Conservation (phyloP, 2,888 invertebrate species). For the Epistrophe grossulariae region DNA sequence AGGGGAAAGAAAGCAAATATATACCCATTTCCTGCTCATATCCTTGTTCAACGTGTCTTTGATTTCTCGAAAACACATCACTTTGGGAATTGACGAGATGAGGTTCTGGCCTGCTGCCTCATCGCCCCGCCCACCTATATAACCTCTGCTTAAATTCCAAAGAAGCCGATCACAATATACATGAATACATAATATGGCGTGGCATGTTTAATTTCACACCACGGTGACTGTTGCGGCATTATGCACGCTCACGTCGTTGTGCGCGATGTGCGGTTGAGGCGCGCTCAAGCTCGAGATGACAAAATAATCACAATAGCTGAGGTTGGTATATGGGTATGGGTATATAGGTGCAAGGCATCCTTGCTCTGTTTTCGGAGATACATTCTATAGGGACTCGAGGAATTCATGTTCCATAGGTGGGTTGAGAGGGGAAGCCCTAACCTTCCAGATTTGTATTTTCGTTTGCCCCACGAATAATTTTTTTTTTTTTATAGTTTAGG, state of each 20-base stretch:
- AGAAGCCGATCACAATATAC: constrained; percentile 52
- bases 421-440: constrained; percentile 43
- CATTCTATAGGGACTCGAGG: not conserved
- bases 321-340: not conserved
- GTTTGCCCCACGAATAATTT: constrained; percentile 36
- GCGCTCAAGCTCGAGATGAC: constrained; percentile 64
- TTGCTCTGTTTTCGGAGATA: constrained; percentile 4
- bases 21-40: constrained; percentile 64
- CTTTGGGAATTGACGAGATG: constrained; percentile 71
- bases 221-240: constrained; percentile 75
- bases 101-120: constrained; percentile 51
- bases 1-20: constrained; percentile 18
- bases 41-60: constrained; percentile 69
- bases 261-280: constrained; percentile 63
- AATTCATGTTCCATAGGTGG: constrained; percentile 11
- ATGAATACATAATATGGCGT: constrained; percentile 76
- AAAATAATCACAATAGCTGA: constrained; percentile 70
- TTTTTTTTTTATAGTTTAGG: constrained; percentile 56
- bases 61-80: constrained; percentile 58
- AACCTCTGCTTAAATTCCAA: constrained; percentile 26
- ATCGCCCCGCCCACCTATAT: not conserved
- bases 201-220: constrained; percentile 76
- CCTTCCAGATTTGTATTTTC: constrained; percentile 23
- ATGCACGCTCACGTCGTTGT: constrained; percentile 67
- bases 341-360: not conserved